Evolutionary conservation across 92 coral and sea anemone species (phyloP).

Genomic region (Porites lobata): DNA sequence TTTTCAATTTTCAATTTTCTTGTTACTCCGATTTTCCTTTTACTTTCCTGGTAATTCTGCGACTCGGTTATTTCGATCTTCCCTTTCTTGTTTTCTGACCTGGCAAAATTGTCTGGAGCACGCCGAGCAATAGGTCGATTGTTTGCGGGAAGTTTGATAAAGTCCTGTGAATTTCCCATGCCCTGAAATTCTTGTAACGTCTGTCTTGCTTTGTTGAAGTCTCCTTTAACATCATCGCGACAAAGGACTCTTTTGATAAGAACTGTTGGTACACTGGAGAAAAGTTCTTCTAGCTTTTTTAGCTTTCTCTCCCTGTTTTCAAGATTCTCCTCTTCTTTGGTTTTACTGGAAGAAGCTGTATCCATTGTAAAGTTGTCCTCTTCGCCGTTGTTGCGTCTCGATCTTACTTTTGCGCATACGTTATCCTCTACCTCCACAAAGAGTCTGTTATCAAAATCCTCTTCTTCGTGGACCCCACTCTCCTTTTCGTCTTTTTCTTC

Average conservation of each 20-base stretch:
- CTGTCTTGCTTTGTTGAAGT: slow-evolving; percentile 40
- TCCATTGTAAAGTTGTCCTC: no score
- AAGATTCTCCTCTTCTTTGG: not conserved
- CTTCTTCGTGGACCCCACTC: not conserved
- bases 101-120: not conserved
- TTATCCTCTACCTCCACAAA: not conserved
- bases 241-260: slow-evolving; percentile 22
- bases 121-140: not conserved
- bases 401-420: not conserved
- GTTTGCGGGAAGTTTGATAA: not conserved
- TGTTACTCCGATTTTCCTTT: not conserved
- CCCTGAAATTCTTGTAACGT: slow-evolving; percentile 27
- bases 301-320: not conserved
- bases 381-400: no score
- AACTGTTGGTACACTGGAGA: not conserved
- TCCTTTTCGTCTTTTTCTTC: not conserved
- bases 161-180: slow-evolving; percentile 12
- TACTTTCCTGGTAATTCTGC: not conserved
- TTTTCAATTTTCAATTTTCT: not conserved
- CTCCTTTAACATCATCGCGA: slow-evolving; percentile 69
- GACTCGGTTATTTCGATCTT: not conserved
- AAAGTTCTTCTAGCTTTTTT: not conserved
- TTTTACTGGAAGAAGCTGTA: not conserved
- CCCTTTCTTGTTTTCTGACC: not conserved
- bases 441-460: not conserved